These are phyloP conservation scores for Drosophila rubida DNA, from an alignment of 2,888 invertebrate species.

Conservation along the genomic window DNA sequence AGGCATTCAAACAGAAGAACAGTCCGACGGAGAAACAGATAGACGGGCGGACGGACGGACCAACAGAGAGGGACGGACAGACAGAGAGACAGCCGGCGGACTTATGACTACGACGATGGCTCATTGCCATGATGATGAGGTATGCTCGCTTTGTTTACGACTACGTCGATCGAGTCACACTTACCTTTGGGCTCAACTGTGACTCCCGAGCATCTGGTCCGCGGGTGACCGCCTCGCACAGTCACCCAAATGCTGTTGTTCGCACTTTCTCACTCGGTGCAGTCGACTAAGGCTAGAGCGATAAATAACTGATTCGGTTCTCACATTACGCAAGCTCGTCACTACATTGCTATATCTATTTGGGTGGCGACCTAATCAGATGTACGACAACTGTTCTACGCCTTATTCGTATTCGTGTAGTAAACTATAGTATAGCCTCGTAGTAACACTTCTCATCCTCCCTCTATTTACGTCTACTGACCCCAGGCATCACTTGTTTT, in stretches of 20 bases:
- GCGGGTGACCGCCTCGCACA: neutral
- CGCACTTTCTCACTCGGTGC: too few species aligned
- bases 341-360: constrained; percentile 7
- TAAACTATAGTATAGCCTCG: neutral
- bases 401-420: neutral
- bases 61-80: too few species aligned
- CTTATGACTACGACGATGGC: too few species aligned
- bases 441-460: neutral
- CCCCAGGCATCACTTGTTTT: neutral
- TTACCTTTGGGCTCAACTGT: neutral
- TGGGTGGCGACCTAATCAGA: neutral
- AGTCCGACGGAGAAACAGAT: too few species aligned
- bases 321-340: neutral
- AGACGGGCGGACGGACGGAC: too few species aligned
- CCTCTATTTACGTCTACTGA: neutral
- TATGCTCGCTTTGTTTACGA: too few species aligned
- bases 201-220: neutral
- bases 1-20: too few species aligned
- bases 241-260: neutral
- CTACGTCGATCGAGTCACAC: too few species aligned
- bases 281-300: too few species aligned
- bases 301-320: neutral
- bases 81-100: too few species aligned
- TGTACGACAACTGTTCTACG: neutral
- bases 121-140: too few species aligned